Base-by-base conservation (phyloP, 1,140 invertebrate species). In the Drosophila bocqueti region DNA sequence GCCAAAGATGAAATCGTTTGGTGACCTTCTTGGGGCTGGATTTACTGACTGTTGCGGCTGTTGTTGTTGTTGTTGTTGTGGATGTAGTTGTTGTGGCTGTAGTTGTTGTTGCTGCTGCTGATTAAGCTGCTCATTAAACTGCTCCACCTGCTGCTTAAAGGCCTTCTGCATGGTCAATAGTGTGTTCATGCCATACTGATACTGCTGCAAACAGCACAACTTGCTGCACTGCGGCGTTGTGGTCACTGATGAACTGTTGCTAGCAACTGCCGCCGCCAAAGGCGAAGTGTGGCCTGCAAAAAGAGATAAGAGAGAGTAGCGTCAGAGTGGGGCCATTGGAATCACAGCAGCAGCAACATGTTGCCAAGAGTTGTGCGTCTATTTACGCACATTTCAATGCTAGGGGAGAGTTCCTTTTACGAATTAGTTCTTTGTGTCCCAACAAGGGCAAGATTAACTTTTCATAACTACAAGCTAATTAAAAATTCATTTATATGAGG, bases 1-100 rank as follows among this genome's bases (percentile, higher is more conserved):
- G 36, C 98, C 97, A 94, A 99, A 99, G 77, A 98, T 97, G 93
- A 97, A 99, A 93, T 99, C 98, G 81, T 96, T 95, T n/a, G 96
- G 94, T 10, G 95, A 95, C 79, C 96, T 95, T 89, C 97, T 97
- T 43, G 94, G 94, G 75, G 83, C 93, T 79, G 81, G 94, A 93
- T 83, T 93, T 91, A 81, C 93, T 69, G 36, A 31, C 16, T 69
- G 79, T 21, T 76, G 69, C 1, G 62, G 58, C 3, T 67, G 73
- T 15, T 55, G 66, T 15, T 60, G 66, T 15, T 60, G 58, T n/a
- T 61, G 62, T 1, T 62, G 79, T 2, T 74, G 68, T 9, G 69
- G 71, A 5, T 60, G 54, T 2, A 43, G 76, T 6, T 49, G 62
- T 7, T 74, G 68, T 9, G 69, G 71, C 8, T 60, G 54, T 2